phyloP scores from a whole-genome alignment of 2,113 vertebrate genomes.

The Pangasianodon gigas region DNA sequence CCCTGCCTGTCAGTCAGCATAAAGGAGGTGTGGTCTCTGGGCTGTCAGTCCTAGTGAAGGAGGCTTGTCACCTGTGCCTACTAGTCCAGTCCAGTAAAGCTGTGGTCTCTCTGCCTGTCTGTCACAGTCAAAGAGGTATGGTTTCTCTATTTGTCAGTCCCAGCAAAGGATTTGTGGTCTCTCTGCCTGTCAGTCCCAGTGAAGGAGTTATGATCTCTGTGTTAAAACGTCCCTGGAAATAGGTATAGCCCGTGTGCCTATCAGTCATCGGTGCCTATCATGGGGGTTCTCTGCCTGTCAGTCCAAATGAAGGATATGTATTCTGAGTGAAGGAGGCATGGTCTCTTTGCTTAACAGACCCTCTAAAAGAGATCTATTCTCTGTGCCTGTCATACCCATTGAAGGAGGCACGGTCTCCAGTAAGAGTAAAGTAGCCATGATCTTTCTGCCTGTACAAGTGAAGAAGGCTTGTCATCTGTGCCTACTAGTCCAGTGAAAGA shows the following conservation, averaged over 20 bases:
- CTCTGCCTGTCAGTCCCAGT: background rate
- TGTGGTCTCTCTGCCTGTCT: background rate
- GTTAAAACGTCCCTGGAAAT: too few relatives aligned
- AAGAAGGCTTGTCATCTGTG: too few relatives aligned
- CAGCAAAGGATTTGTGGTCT: background rate
- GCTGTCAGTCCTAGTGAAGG: background rate
- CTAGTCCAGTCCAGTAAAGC: background rate
- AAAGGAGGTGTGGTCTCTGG: background rate
- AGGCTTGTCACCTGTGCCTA: background rate
- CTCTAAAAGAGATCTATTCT: background rate
- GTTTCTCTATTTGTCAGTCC: background rate
- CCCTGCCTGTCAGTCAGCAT: background rate
- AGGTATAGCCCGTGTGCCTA: background rate
- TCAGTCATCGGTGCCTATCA: background rate
- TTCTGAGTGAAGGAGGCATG: background rate
- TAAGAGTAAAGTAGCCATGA: too few relatives aligned
- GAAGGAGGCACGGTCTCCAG: background rate
- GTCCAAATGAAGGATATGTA: background rate
- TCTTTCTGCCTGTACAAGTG: background rate
- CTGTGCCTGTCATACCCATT: background rate
- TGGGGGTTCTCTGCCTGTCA: too few relatives aligned
- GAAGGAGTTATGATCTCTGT: too few relatives aligned
- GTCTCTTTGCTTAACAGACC: background rate
- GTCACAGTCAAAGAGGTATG: background rate
- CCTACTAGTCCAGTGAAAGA: background rate